Conservation (phyloP, 2,113 vertebrate species). For the Tor tambroides region DNA sequence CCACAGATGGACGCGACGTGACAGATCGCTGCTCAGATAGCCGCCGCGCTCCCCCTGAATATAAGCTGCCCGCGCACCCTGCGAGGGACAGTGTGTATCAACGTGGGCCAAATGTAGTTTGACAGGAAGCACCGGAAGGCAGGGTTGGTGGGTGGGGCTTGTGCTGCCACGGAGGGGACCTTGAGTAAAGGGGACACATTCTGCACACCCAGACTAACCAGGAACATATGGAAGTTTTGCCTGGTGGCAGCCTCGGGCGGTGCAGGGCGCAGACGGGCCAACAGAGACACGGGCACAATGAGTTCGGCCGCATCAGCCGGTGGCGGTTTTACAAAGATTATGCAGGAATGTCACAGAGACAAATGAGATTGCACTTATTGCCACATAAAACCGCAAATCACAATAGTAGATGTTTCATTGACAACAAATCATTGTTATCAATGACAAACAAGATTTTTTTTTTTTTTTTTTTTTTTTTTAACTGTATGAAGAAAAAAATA, state of each 20-base stretch:
- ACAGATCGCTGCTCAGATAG: constrained; percentile 85
- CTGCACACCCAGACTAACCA: constrained; percentile 83
- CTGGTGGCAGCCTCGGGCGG: constrained; percentile 69
- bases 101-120: constrained; percentile 75
- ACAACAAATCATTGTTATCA: neutral
- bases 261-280: constrained; percentile 60
- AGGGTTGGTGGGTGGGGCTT: constrained; percentile 1
- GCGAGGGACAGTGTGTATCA: constrained; percentile 87
- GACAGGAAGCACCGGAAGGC: constrained; percentile 72
- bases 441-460: neutral
- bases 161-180: constrained; percentile 82
- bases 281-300: constrained; percentile 52
- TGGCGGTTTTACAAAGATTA: constrained; percentile 41
- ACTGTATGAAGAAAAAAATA: neutral
- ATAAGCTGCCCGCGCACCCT: constrained; percentile 80
- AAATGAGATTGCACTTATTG: constrained; percentile 16
- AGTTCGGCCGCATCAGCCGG: constrained; percentile 63
- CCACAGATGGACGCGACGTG: constrained; percentile 78
- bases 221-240: constrained; percentile 84
- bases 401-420: neutral
- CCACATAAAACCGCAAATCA: neutral
- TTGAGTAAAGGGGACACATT: constrained; percentile 85
- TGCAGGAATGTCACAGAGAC: constrained; percentile 23
- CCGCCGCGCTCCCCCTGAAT: constrained; percentile 71
- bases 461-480: too few species aligned